phyloP scores from a whole-genome alignment of 1,140 invertebrate species.

The Leptinotarsa lineolata region DNA sequence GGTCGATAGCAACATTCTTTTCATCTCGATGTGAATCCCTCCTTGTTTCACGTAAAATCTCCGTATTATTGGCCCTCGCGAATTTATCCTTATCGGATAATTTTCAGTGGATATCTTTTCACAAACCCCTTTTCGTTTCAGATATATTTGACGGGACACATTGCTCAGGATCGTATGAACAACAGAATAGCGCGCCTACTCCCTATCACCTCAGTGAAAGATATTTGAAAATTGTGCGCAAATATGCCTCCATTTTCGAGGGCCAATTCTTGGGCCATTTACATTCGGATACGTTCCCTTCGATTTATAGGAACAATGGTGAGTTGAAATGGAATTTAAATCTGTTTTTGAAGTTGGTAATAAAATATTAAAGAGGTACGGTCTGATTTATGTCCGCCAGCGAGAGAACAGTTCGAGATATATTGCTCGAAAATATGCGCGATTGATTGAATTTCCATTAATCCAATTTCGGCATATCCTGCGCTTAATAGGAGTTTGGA shows the following conservation, averaged over 20 bases:
- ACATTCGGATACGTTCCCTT: constrained; percentile 86
- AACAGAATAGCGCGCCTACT: not conserved
- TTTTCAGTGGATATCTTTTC: not conserved
- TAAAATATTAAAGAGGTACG: constrained; percentile 3
- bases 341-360: constrained; percentile 8
- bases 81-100: not conserved
- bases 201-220: constrained; percentile 58
- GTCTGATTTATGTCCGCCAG: not conserved
- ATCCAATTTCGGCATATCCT: too few species aligned
- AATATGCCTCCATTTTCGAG: constrained; percentile 77
- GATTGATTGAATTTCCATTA: constrained; percentile 6
- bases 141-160: not conserved
- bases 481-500: too few species aligned
- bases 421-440: not conserved
- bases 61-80: too few species aligned
- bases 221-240: constrained; percentile 74
- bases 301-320: constrained; percentile 79
- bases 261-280: constrained; percentile 92
- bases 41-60: not conserved
- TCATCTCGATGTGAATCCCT: not conserved
- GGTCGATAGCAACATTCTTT: too few species aligned
- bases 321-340: constrained; percentile 40
- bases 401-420: not conserved
- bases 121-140: not conserved
- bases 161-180: not conserved